phyloP scores from a whole-genome alignment of 2,888 invertebrate genomes.

The Metalampra italica region DNA sequence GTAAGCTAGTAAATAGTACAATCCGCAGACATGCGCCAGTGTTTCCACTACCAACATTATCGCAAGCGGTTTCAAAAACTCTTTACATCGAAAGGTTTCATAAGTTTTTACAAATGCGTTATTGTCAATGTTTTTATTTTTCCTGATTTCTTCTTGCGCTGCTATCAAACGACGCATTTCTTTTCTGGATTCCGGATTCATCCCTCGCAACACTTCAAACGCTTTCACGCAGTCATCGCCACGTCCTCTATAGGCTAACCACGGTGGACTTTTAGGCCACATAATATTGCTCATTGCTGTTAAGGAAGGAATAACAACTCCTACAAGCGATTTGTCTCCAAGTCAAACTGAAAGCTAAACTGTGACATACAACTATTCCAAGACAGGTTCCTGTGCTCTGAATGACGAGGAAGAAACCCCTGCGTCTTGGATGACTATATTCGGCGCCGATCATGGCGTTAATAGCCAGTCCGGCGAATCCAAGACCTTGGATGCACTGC shows the following conservation, averaged over 20 bases:
- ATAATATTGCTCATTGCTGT: conserved; percentile 10
- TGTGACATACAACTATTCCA: conserved; percentile 14
- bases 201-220: conserved; percentile 20
- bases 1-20: background rate
- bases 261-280: conserved; percentile 23
- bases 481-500: conserved; percentile 18
- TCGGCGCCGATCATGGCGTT: conserved; percentile 16
- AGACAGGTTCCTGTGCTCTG: background rate
- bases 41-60: background rate
- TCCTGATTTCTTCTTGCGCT: conserved; percentile 15
- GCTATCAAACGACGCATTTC: conserved; percentile 17
- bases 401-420: conserved; percentile 16
- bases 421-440: conserved; percentile 20
- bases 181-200: conserved; percentile 11
- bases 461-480: conserved; percentile 18
- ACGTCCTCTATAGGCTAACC: conserved; percentile 21
- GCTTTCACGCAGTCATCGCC: conserved; percentile 16
- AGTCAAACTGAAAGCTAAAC: conserved; percentile 12
- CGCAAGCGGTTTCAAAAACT: background rate
- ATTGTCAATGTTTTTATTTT: background rate
- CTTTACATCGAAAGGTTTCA: background rate
- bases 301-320: conserved; percentile 15
- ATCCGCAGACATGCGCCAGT: background rate
- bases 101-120: background rate
- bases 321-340: conserved; percentile 19